Conservation (phyloP, 1,140 invertebrate genomes). For the Battus philenor region DNA sequence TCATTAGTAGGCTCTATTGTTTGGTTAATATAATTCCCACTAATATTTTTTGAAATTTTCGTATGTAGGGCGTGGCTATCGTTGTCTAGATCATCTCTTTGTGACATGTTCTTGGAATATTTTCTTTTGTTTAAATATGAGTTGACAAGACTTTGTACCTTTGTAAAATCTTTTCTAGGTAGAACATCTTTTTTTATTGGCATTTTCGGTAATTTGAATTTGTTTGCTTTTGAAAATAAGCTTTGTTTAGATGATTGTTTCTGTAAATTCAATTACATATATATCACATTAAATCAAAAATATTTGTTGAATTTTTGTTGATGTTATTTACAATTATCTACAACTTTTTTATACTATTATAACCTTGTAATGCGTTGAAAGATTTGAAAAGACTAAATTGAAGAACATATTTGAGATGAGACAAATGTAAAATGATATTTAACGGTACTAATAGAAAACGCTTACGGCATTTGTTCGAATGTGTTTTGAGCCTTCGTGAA, state of each 20-base stretch:
- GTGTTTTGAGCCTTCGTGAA: no score
- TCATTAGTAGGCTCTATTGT: conserved; percentile 13
- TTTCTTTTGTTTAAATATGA: conserved; percentile 34
- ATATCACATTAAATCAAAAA: no score
- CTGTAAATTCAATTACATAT: conserved; percentile 22
- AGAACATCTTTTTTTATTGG: conserved; percentile 35
- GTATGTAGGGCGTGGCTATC: not conserved
- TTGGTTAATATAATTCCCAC: not conserved
- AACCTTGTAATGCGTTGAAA: no score
- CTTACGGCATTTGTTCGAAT: no score
- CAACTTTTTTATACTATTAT: no score
- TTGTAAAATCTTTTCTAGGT: conserved; percentile 44
- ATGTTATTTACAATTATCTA: no score
- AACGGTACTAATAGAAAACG: no score
- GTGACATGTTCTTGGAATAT: not conserved
- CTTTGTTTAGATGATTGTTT: conserved; percentile 28
- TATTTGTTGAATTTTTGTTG: no score
- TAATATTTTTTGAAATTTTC: not conserved
- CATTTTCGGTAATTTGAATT: conserved; percentile 30
- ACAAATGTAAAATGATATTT: no score
- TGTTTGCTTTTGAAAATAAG: conserved; percentile 34
- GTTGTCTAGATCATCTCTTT: not conserved
- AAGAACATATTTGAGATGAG: no score
- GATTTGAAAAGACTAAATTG: no score
- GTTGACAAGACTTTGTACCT: conserved; percentile 30